Evolutionary conservation across 37 sponge, comb jelly and placozoan genomes (phyloP).

Genomic region (Crambe crambe): DNA sequence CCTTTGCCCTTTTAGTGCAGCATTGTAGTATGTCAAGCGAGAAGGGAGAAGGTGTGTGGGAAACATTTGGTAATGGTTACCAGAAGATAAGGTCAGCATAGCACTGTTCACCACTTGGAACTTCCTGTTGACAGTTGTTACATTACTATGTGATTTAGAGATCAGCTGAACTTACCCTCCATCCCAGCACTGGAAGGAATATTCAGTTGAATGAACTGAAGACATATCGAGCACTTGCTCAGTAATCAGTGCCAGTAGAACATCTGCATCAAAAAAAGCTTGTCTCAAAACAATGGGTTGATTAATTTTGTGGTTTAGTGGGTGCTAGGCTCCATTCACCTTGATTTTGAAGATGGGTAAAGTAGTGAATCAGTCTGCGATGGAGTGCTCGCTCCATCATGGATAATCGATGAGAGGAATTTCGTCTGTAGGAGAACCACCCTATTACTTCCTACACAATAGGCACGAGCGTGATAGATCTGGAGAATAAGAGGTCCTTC

Average conservation of each 20-base stretch:
- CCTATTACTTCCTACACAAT: conserved; percentile 61
- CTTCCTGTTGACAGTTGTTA: neutral
- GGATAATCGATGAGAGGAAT: conserved; percentile 55
- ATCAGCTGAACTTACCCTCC: conserved; percentile 55
- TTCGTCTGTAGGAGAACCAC: conserved; percentile 81
- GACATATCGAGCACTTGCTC: conserved; percentile 24
- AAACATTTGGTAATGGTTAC: conserved; percentile 39
- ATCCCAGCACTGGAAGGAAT: conserved; percentile 58
- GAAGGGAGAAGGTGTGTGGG: conserved; percentile 8
- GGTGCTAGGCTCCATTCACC: neutral
- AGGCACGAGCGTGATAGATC: too few relatives aligned
- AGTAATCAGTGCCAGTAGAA: conserved; percentile 48
- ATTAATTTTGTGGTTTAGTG: too few relatives aligned
- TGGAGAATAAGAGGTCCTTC: neutral
- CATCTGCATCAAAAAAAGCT: conserved; percentile 10
- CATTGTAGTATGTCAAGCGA: conserved; percentile 15
- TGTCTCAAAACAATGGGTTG: too few relatives aligned
- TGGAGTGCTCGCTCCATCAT: conserved; percentile 66
- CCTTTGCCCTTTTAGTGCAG: conserved; percentile 36
- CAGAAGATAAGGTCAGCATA: conserved; percentile 41
- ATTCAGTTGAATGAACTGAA: conserved; percentile 47
- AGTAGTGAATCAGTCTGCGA: conserved; percentile 25
- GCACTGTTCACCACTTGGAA: conserved; percentile 14
- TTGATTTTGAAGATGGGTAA: conserved; percentile 25
- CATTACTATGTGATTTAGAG: too few relatives aligned